Base-by-base conservation (phyloP, 2,888 invertebrate genomes). In the Atherix ibis region DNA sequence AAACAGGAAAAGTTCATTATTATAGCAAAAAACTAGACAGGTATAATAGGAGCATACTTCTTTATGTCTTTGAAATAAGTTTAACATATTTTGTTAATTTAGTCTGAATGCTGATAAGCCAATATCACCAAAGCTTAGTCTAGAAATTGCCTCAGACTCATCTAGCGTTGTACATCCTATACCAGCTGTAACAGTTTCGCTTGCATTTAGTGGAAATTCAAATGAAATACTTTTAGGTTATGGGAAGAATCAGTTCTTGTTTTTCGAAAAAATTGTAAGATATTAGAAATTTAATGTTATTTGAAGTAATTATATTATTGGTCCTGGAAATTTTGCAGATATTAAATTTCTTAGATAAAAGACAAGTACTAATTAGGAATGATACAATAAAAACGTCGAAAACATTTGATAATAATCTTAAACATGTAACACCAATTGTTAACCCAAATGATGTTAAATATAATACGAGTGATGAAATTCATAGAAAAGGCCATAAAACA, bases 11-110 rank as follows among this genome's bases (percentile, higher is more conserved):
- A 5, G 70, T 82, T 25, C 79, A 87, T 56, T 64, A 83, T 35
- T 91, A 83, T 54, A 69, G 75, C 32, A 77, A 81, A 48, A 71
- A 72, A 43, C 62, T 82, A 24, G 85, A 84, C 60, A 83, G 81
- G 34, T 35, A 30, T n/a, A n/a, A 5, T 26, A 18, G 3, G n/a
- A 13, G 26, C 10, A 2, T 3, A 13, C 10, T 3, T 12, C 10
- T 26, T 8, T 5, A 4, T 26, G n/a, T n/a, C n/a, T n/a, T n/a
- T n/a, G n/a, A n/a, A n/a, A n/a, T n/a, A n/a, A n/a, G n/a, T n/a
- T n/a, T n/a, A n/a, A n/a, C n/a, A n/a, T n/a, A n/a, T n/a, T n/a
- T n/a, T n/a, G n/a, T n/a, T n/a, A n/a, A n/a, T n/a, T n/a, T n/a
- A 59, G 57, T 30, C 41, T 57, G 10, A 50, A 50, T 26, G 56